These are phyloP conservation scores for Drosophila fungiperda DNA, from an alignment of 2,888 invertebrate species.

Conservation along the genomic window DNA sequence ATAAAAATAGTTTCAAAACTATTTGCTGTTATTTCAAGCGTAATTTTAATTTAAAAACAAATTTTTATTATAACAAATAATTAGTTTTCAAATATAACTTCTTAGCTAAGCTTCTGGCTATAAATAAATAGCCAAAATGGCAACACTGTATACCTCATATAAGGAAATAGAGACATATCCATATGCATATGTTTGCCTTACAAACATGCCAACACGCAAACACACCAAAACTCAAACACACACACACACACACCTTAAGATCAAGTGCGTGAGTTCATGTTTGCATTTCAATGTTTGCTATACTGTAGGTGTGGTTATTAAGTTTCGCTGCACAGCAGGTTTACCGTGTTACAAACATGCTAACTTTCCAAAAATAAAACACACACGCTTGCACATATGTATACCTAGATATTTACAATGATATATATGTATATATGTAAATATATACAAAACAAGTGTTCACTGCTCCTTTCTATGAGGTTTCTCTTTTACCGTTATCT, in stretches of 20 bases:
- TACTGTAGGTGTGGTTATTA: slow-evolving; percentile 65
- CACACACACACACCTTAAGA: slow-evolving; percentile 27
- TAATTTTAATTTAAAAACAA: neutral
- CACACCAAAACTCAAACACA: neutral
- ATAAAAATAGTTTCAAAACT: neutral
- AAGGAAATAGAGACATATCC: slow-evolving; percentile 32
- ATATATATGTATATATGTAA: slow-evolving; percentile 2
- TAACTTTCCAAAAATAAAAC: neutral
- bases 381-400: slow-evolving; percentile 3
- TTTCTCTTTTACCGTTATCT: slow-evolving; percentile 31
- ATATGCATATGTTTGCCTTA: neutral
- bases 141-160: neutral
- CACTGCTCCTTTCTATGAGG: slow-evolving; percentile 13
- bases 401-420: neutral
- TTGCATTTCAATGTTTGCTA: slow-evolving; percentile 63
- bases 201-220: neutral
- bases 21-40: neutral
- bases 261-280: slow-evolving; percentile 59
- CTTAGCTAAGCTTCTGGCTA: neutral
- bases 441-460: slow-evolving; percentile 20
- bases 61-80: neutral
- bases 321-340: slow-evolving; percentile 44
- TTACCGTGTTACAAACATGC: slow-evolving; percentile 12
- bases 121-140: neutral
- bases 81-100: neutral